These are phyloP conservation scores for Yponomeuta evonymella DNA, from an alignment of 2,888 invertebrate species.

Conservation along the genomic window DNA sequence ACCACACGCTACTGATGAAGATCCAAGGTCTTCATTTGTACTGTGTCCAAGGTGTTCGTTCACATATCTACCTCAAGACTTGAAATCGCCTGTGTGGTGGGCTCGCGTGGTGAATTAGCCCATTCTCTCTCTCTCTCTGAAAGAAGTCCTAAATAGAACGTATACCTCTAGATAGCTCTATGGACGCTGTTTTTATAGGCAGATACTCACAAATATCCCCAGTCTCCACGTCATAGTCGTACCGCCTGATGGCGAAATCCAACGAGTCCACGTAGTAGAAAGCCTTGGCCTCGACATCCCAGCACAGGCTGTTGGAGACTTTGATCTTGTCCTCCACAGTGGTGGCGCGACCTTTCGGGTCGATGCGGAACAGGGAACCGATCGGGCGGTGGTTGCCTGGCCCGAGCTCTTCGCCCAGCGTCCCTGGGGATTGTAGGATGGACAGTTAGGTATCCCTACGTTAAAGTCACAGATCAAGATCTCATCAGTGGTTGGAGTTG, in stretches of 20 bases:
- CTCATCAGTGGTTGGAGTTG: not conserved
- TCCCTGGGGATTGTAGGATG: conserved; percentile 48
- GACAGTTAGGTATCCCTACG: not conserved
- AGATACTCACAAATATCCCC: conserved; percentile 78
- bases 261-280: conserved; percentile 87
- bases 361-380: conserved; percentile 72
- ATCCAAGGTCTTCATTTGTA: no score
- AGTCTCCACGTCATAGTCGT: conserved; percentile 81
- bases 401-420: conserved; percentile 76
- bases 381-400: conserved; percentile 54
- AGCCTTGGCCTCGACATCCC: conserved; percentile 79
- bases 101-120: no score
- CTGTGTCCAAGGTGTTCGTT: no score
- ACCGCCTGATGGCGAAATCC: conserved; percentile 79
- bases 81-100: no score
- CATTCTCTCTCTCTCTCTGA: no score
- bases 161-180: not conserved
- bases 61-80: no score
- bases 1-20: no score
- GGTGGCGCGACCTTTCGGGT: conserved; percentile 33
- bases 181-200: not conserved
- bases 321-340: conserved; percentile 56
- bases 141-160: no score
- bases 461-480: no score
- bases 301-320: conserved; percentile 87